Base-by-base conservation (phyloP, 2,888 invertebrate genomes). In the Lissocephala sabroskyi region DNA sequence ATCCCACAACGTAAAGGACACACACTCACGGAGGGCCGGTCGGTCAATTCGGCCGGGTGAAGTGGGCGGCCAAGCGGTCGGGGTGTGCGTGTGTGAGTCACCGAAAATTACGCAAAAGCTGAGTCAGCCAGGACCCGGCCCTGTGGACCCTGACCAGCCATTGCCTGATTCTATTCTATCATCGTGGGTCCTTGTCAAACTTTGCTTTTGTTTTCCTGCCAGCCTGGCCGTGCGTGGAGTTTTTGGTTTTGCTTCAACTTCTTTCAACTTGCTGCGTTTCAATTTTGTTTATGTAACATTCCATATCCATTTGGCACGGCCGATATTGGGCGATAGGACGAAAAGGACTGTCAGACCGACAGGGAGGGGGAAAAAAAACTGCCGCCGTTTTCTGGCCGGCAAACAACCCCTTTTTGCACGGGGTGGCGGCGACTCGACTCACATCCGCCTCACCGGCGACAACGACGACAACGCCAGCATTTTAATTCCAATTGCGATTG, bases 401-500 rank as follows among this genome's bases (percentile, higher is more conserved):
- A 37, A 37, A 19, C 37, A 37, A 37, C 37, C 37, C 37, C 37
- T 37, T 37, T 35, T 37, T 37, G 36, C 37, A 19, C 14, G 65
- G 60, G 68, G 70, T 65, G 65, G 65, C 49, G 58, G 42, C 48
- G 9, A 9, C 9, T 28, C 30, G 44, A 56, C 46, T 51, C 59
- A 41, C 41, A 54, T 36, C 32, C 41, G 39, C 35, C 29, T 49
- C 40, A n/a, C 32, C 3, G 7, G 23, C 4, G 7, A 23, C 7
- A 23, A 32, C 50, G 52, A 51, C 45, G 46, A 49, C 58, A 60
- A 54, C 52, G 62, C 67, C 70, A 73, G 74, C 68, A 68, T 68
- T 74, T 70, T 74, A 74, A 68, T 68, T 68, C 68, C 70, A 70
- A 68, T 73, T 68, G 74, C 49, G 68, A 68, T 73, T 73, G 63